Conservation (phyloP, 2,797 vertebrate genomes). For the Limnodromus scolopaceus region DNA sequence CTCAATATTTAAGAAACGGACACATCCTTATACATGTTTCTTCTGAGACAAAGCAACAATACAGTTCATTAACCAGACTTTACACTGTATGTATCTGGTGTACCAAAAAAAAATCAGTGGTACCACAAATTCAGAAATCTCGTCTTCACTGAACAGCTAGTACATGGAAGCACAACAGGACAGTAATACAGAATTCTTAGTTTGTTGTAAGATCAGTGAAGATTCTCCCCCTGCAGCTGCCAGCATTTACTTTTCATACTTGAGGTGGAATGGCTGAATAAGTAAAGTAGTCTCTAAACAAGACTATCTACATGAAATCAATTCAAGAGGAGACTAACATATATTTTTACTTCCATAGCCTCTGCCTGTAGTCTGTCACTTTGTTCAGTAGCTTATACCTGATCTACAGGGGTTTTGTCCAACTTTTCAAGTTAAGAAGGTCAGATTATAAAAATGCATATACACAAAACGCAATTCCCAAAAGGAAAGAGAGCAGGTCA, state of each 20-base stretch:
- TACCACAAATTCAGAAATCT: background rate
- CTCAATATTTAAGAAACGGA: background rate
- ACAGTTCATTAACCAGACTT: background rate
- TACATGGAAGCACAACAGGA: background rate
- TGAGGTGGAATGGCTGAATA: background rate
- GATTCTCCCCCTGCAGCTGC: background rate
- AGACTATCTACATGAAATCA: background rate
- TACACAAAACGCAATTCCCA: constrained; percentile 16
- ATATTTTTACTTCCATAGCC: background rate
- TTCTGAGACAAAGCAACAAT: background rate
- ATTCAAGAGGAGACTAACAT: background rate
- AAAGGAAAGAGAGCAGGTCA: background rate
- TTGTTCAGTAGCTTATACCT: background rate
- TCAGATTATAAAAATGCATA: constrained; percentile 7
- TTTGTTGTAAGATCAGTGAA: background rate
- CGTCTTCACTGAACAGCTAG: background rate
- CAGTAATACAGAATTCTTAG: background rate
- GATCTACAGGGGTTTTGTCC: background rate
- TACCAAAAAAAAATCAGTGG: background rate
- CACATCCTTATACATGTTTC: background rate
- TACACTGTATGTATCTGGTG: background rate
- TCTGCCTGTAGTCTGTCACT: background rate
- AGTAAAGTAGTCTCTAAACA: background rate
- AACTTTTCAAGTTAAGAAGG: background rate
- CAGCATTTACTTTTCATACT: background rate